Evolutionary conservation across 2,888 invertebrate genomes (phyloP).

Genomic region (Apocheima hispidaria): DNA sequence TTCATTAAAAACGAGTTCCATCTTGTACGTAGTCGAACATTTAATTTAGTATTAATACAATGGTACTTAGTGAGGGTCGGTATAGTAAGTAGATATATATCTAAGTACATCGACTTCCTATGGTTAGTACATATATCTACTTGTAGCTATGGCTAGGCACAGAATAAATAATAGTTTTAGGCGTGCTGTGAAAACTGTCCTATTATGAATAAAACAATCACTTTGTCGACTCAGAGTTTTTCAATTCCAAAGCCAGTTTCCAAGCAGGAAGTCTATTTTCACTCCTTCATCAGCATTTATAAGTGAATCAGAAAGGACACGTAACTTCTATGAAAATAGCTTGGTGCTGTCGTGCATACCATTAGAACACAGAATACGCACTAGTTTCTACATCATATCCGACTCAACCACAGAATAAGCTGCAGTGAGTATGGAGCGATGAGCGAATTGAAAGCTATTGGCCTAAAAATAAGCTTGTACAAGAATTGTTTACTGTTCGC

Average conservation of each 20-base stretch:
- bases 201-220: neutral
- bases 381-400: neutral
- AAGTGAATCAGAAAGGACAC: slow-evolving; percentile 35
- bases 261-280: slow-evolving; percentile 32
- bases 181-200: too few species aligned
- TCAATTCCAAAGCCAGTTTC: neutral
- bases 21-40: too few species aligned
- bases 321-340: slow-evolving; percentile 33
- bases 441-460: slow-evolving; percentile 78
- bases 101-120: too few species aligned
- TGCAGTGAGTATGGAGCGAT: slow-evolving; percentile 50
- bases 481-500: slow-evolving; percentile 74
- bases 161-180: too few species aligned
- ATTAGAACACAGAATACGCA: slow-evolving; percentile 2
- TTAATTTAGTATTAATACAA: too few species aligned
- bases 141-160: too few species aligned
- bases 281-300: slow-evolving; percentile 16
- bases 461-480: slow-evolving; percentile 77
- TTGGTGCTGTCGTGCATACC: slow-evolving; percentile 58
- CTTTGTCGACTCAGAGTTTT: neutral
- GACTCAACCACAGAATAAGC: slow-evolving; percentile 3
- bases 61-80: too few species aligned
- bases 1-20: too few species aligned
- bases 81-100: too few species aligned
- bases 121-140: too few species aligned